Percentiles rank a stretch among this genome's conserved stretches.
Conservation (phyloP, 1,140 invertebrate genomes). For the Hermatobates lingyangjiaoensis region DNA sequence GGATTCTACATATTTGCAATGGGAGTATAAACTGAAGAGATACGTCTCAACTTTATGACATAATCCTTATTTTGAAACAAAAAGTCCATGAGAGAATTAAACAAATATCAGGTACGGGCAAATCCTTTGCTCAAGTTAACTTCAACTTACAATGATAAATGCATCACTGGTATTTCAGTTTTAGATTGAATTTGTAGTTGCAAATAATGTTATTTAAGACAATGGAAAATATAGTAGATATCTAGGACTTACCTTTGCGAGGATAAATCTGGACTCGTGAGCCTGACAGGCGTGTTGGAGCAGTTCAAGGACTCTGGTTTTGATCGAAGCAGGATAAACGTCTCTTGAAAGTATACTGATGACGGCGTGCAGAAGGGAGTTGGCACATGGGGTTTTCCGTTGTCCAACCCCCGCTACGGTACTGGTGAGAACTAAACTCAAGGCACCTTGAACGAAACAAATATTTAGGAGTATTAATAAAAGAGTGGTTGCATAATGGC, state of each 20-base stretch:
- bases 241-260: slow-evolving; percentile 32
- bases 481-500: neutral
- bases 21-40: too few relatives aligned
- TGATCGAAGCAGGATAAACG: slow-evolving; percentile 24
- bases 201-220: too few relatives aligned
- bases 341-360: slow-evolving; percentile 27
- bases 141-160: too few relatives aligned
- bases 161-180: too few relatives aligned
- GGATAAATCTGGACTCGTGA: slow-evolving; percentile 29
- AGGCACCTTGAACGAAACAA: slow-evolving; percentile 22
- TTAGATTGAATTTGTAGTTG: too few relatives aligned
- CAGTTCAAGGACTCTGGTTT: slow-evolving; percentile 28
- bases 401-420: slow-evolving; percentile 28
- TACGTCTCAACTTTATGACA: too few relatives aligned
- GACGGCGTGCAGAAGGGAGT: slow-evolving; percentile 29
- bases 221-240: too few relatives aligned
- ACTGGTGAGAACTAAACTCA: slow-evolving; percentile 30
- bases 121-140: too few relatives aligned
- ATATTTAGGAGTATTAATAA: slow-evolving; percentile 14
- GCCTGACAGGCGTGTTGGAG: slow-evolving; percentile 28
- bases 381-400: slow-evolving; percentile 28
- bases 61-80: too few relatives aligned
- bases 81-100: too few relatives aligned
- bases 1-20: too few relatives aligned
- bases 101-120: too few relatives aligned